phyloP scores from a whole-genome alignment of 2,113 vertebrate genomes.

The Chionodraco myersi region DNA sequence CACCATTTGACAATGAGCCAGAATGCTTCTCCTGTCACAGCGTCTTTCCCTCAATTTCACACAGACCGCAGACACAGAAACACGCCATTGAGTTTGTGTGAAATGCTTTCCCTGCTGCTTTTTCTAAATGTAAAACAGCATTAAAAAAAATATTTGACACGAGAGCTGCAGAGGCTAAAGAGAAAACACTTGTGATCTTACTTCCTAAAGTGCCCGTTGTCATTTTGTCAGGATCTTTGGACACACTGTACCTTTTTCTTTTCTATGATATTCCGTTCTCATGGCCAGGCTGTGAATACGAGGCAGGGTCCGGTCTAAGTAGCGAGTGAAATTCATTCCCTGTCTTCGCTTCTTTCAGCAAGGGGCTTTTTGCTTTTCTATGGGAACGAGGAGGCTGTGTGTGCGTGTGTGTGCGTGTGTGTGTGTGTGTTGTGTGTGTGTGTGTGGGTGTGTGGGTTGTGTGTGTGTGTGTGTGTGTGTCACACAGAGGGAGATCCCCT shows the following conservation, averaged over 20 bases:
- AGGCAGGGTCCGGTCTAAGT: constrained; percentile 27
- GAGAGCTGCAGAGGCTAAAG: neutral
- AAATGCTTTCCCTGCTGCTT: neutral
- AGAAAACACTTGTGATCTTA: neutral
- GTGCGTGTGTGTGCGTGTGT: no score
- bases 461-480: neutral
- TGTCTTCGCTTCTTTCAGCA: constrained; percentile 51
- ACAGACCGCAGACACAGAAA: neutral
- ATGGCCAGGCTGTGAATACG: constrained; percentile 10
- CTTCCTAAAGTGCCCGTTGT: neutral
- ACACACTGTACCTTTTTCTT: neutral
- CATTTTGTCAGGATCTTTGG: neutral
- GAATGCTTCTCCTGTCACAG: neutral
- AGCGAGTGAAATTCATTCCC: constrained; percentile 26
- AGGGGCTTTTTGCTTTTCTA: constrained; percentile 39
- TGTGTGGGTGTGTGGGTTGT: no score
- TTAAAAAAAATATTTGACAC: neutral
- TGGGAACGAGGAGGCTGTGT: constrained; percentile 44
- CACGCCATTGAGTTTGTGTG: neutral
- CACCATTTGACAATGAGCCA: constrained; percentile 21
- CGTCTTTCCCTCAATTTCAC: constrained; percentile 23
- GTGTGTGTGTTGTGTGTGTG: no score
- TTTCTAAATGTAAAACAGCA: neutral
- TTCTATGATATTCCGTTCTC: neutral
- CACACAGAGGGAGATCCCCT: constrained; percentile 46